phyloP scores from a whole-genome alignment of 2,113 vertebrate genomes.

The Melanerpes formicivorus region DNA sequence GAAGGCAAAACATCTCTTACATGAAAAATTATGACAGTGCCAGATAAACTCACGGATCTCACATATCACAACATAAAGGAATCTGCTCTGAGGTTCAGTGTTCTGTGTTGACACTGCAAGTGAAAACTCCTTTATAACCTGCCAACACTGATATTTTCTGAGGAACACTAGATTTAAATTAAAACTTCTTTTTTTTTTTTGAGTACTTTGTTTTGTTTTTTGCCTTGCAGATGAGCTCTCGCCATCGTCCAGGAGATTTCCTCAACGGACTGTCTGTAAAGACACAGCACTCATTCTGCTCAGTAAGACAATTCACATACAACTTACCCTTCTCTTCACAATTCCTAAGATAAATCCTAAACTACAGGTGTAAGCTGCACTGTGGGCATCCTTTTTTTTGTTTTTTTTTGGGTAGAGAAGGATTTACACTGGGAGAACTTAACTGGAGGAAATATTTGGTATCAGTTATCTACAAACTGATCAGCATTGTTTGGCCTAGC shows the following conservation, averaged over 20 bases:
- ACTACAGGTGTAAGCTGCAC: neutral
- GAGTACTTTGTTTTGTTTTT: neutral
- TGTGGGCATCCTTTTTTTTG: neutral
- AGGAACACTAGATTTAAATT: neutral
- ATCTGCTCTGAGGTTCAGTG: neutral
- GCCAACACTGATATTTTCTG: neutral
- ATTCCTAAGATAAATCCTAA: neutral
- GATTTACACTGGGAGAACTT: neutral
- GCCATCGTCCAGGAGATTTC: neutral
- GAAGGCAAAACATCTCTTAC: neutral
- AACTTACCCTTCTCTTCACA: neutral
- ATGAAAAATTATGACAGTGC: neutral
- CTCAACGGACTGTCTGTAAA: neutral
- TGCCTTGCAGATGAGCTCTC: neutral
- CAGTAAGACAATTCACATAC: neutral
- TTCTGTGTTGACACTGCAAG: neutral
- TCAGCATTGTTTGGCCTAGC: neutral
- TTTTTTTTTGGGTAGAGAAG: neutral
- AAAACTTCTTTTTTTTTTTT: neutral
- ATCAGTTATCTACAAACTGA: neutral
- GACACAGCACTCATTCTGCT: neutral
- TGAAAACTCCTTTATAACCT: neutral
- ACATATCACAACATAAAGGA: neutral
- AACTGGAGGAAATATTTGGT: neutral
- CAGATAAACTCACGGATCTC: neutral